Base-by-base conservation (phyloP, 2,113 vertebrate species). In the Lophochroa leadbeateri region DNA sequence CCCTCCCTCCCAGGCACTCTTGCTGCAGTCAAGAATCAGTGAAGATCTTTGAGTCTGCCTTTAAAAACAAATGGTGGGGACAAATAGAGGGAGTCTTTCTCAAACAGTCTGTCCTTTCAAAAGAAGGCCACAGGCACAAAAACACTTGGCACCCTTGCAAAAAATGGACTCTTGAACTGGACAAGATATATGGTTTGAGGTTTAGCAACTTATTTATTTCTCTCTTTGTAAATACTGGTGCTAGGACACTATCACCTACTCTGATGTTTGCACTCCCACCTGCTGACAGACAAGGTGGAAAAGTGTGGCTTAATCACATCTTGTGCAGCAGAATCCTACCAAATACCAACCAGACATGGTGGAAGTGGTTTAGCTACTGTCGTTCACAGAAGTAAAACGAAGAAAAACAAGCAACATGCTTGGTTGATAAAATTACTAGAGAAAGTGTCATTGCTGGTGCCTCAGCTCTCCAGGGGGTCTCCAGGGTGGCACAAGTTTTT, bases 141-240 rank as follows among this genome's bases (percentile, higher is more conserved):
- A 75, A 47, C 52, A 71, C 52, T 82, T 94, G 57, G 35, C 67
- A 87, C 9, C 39, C 44, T 94, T 84, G 65, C 24, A 74, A 80
- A 80, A 86, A 80, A 86, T 86, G 95, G 86, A 93, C 95, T 95
- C 72, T 95, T 93, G 92, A 85, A 89, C 94, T 82, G 89, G 63
- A 85, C 39, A 69, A 89, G 74, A 74, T 64, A 64, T 39, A 80
- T 68, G 33, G 24, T 79, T 82, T 46, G 49, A 72, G 13, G 47
- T 97, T 96, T 87, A 96, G 94, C 74, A 95, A 86, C 41, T 77
- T 81, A 78, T 78, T 88, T 95, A 80, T 96, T 91, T 93, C 83
- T 83, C 49, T 67, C 71, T 93, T 35, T 89, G 92, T 57, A 96
- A 96, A 97, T 85, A 88, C 60, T 67, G 81, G 80, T 92, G 70